Conservation (phyloP, 2,113 vertebrate genomes). For the Platysteira castanea region DNA sequence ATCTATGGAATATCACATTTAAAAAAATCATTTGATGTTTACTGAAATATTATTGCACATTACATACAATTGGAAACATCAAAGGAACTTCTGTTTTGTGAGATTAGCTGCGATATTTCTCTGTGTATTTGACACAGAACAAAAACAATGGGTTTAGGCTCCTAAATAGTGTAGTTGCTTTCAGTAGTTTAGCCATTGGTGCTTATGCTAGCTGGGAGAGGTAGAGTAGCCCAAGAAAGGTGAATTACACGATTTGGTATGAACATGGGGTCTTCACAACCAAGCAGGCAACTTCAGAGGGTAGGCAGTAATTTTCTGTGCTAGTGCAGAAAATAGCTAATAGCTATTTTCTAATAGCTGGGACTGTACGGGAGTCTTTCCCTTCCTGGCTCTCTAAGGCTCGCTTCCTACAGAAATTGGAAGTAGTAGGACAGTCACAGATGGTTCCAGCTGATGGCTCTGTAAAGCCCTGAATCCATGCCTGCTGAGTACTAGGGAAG, state of each 20-base stretch:
- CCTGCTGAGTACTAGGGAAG: background rate
- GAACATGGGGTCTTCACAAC: background rate
- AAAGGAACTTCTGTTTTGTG: background rate
- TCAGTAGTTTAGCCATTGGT: background rate
- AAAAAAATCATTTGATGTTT: background rate
- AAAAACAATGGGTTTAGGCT: background rate
- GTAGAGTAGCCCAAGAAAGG: background rate
- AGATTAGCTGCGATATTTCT: background rate
- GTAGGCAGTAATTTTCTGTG: background rate
- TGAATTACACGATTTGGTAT: background rate
- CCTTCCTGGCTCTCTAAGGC: background rate
- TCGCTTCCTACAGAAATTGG: background rate
- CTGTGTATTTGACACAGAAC: background rate
- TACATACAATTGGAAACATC: background rate
- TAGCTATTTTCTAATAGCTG: background rate
- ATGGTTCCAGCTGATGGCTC: background rate
- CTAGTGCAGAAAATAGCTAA: too few relatives aligned
- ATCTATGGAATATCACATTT: background rate
- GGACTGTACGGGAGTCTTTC: background rate
- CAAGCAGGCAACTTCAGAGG: background rate
- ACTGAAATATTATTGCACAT: background rate
- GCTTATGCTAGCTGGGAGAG: background rate
- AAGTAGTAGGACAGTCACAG: background rate
- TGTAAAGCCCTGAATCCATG: background rate
- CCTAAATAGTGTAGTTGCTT: background rate